A percentile compares a stretch with the other conserved stretches of the same genome.
These are phyloP conservation scores for Ictalurus furcatus DNA, from an alignment of 2,113 vertebrate genomes.

Conservation along the genomic window DNA sequence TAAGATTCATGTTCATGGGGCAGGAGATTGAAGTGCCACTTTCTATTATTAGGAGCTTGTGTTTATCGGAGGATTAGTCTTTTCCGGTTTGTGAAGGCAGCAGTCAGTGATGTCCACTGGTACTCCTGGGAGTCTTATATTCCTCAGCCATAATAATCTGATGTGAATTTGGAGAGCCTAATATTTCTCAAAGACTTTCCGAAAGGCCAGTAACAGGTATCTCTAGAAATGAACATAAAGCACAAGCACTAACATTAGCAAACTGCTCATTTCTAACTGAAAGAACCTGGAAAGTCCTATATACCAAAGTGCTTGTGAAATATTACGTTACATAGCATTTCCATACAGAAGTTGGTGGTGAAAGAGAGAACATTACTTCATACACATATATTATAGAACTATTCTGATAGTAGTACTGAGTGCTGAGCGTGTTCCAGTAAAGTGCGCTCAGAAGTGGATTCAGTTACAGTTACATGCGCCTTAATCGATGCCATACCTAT, in stretches of 20 bases:
- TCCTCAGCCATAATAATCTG: constrained; percentile 39
- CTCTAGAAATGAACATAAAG: constrained; percentile 9
- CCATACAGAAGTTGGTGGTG: constrained; percentile 43
- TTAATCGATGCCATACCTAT: background rate
- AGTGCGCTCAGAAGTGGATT: background rate
- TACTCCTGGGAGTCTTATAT: constrained; percentile 38
- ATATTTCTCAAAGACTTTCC: constrained; percentile 46
- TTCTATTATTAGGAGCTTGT: background rate
- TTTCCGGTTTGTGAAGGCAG: constrained; percentile 52
- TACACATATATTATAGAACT: constrained; percentile 65
- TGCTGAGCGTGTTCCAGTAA: background rate
- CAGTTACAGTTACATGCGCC: background rate
- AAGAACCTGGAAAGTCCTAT: background rate
- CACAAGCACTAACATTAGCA: background rate
- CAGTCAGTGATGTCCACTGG: constrained; percentile 54
- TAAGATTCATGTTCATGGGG: background rate
- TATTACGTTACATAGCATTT: background rate
- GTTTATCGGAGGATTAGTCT: background rate
- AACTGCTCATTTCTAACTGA: background rate
- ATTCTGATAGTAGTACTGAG: constrained; percentile 63
- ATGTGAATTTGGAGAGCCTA: constrained; percentile 34
- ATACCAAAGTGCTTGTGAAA: background rate
- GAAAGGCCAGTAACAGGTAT: constrained; percentile 46
- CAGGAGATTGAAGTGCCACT: background rate
- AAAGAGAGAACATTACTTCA: constrained; percentile 44